Evolutionary conservation across 2,113 vertebrate genomes (phyloP), one percentile per base, ranked within the genome.

Genomic region (Illadopsis cleaveri): DNA sequence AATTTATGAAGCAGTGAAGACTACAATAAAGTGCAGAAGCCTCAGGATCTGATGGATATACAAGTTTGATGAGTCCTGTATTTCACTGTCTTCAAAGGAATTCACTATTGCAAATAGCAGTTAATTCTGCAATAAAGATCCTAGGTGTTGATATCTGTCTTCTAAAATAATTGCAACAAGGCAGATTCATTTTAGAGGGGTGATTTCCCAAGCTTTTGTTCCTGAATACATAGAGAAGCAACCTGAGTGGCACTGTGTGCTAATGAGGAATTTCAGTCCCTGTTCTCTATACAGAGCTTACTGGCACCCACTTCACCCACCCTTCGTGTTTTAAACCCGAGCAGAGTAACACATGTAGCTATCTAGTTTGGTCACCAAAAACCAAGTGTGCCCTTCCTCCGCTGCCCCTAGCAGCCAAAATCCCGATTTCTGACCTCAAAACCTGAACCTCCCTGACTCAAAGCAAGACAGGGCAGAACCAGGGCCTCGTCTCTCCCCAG

Each of bases 271-370:
- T 64, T 86, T 31, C 25, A 16, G 51, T 25, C 35, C 24, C 56
- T 47, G 38, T 5, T 80, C 71, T 66, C 76, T 30, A 7, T 1
- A 3, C 13, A 17, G 2, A 58, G 10, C 44, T 71, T 9, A 5
- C 11, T 27, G n/a, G 28, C 42, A 83, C 50, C n/a, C 33, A 22
- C 68, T 40, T 28, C 38, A 30, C 48, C 11, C 3, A 8, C 44
- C 31, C 61, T 65, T 21, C 0, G 0, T 10, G 44, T 16, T 82
- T 53, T 38, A 70, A 60, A 71, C 30, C 37, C 18, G 14, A 44
- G 45, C 58, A 86, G 40, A 58, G 4, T 3, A 23, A 42, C 33
- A 20, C 51, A 57, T 0, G 2, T 6, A 47, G 11, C 0, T 2
- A 14, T 23, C 20, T 14, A 61, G 25, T 20, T 10, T 18, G 18